phyloP scores from a whole-genome alignment of 2,888 invertebrate genomes.

The Melanotus villosus region DNA sequence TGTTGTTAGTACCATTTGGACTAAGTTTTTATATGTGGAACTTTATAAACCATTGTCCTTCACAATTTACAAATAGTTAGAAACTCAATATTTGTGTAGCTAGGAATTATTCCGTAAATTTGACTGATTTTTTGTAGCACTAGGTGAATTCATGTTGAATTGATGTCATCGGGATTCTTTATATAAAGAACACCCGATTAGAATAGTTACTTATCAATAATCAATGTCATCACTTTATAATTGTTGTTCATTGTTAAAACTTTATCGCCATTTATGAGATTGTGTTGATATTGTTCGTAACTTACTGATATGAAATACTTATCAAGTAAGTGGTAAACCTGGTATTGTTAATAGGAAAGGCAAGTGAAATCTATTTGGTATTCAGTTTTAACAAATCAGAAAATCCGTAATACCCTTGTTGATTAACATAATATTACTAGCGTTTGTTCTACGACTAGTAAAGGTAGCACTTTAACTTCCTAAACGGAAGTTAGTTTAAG shows the following conservation, averaged over 20 bases:
- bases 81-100: slow-evolving; percentile 33
- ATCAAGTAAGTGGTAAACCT: too few relatives aligned
- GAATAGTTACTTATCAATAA: slow-evolving; percentile 19
- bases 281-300: neutral
- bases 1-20: neutral
- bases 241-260: slow-evolving; percentile 14
- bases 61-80: neutral
- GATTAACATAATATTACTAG: neutral
- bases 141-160: slow-evolving; percentile 24
- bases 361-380: neutral
- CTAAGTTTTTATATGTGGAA: slow-evolving; percentile 9
- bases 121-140: slow-evolving; percentile 39
- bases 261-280: neutral
- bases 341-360: neutral
- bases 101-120: slow-evolving; percentile 25
- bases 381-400: slow-evolving; percentile 6
- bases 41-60: neutral
- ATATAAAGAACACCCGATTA: slow-evolving; percentile 8
- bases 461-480: neutral
- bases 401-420: neutral
- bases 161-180: slow-evolving; percentile 12
- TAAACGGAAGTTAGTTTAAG: neutral
- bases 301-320: neutral
- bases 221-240: slow-evolving; percentile 8
- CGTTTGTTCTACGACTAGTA: neutral